These are phyloP conservation scores for Acanthaster planci DNA, from an alignment of 35 echinoderm and acorn worm species.

Conservation along the genomic window DNA sequence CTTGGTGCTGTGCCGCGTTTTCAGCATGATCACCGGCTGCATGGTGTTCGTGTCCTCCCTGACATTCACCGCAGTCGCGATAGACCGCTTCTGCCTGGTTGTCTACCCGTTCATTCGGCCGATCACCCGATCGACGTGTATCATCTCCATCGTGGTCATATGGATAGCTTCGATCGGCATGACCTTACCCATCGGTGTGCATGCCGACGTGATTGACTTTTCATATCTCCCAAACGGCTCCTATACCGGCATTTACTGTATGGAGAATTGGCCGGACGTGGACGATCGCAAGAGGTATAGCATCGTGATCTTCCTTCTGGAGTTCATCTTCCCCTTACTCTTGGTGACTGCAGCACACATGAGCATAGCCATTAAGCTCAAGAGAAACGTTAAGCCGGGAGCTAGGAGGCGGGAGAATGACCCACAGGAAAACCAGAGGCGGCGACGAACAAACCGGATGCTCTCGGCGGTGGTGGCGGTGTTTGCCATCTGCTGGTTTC, in stretches of 20 bases:
- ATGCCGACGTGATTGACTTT: constrained; percentile 44
- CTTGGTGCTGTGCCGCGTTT: constrained; percentile 48
- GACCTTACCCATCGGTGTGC: constrained; percentile 59
- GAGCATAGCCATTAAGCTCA: constrained; percentile 83
- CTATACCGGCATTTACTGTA: constrained; percentile 24
- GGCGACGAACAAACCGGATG: constrained; percentile 86
- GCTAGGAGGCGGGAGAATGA: constrained; percentile 60
- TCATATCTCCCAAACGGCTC: neutral
- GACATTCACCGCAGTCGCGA: constrained; percentile 82
- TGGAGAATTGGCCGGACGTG: constrained; percentile 9
- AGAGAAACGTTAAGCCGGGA: constrained; percentile 72
- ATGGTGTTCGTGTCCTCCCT: constrained; percentile 81
- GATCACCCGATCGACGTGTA: constrained; percentile 65
- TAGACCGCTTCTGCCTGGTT: constrained; percentile 89
- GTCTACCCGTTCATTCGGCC: constrained; percentile 87
- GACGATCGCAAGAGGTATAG: constrained; percentile 39
- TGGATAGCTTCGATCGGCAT: constrained; percentile 76
- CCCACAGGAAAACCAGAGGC: constrained; percentile 67
- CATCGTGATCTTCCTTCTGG: constrained; percentile 74
- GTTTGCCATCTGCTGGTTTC: constrained; percentile 87
- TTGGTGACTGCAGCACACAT: constrained; percentile 73
- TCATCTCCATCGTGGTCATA: constrained; percentile 63
- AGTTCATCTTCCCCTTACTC: constrained; percentile 77
- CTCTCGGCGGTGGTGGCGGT: constrained; percentile 82
- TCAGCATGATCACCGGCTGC: constrained; percentile 48